phyloP scores from a whole-genome alignment of 2,113 vertebrate species.

The Ceyx margarethae region DNA sequence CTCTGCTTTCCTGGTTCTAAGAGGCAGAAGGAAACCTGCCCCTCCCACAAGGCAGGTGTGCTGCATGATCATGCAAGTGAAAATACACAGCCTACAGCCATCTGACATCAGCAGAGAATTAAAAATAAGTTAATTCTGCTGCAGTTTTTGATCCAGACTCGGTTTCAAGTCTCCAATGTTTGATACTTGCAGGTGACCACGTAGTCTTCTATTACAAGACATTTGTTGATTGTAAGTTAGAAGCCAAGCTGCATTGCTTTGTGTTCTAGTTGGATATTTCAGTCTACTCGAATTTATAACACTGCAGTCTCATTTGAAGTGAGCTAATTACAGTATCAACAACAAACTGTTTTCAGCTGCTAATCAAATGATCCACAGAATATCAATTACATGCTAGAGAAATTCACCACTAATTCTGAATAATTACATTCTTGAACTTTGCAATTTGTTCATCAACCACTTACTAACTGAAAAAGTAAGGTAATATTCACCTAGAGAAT shows the following conservation, averaged over 20 bases:
- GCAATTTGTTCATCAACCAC: neutral
- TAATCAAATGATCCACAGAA: slow-evolving; percentile 36
- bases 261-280: neutral
- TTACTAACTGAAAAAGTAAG: neutral
- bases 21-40: rapidly evolving
- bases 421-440: slow-evolving; percentile 33
- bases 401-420: neutral
- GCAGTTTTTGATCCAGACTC: neutral
- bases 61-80: neutral
- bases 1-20: neutral
- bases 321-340: slow-evolving; percentile 34
- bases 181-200: neutral
- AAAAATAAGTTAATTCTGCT: neutral
- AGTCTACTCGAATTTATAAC: neutral
- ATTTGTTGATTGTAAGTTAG: neutral
- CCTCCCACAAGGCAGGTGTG: neutral
- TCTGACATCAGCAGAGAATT: neutral
- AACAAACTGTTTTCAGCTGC: slow-evolving; percentile 28
- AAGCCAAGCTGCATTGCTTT: neutral
- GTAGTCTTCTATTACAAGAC: neutral
- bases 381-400: slow-evolving; percentile 25
- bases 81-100: neutral
- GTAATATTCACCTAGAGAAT: neutral
- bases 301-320: neutral
- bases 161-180: neutral